Evolutionary conservation across 2,113 vertebrate genomes (phyloP).

Genomic region (zebrafish (Danio rerio)): DNA sequence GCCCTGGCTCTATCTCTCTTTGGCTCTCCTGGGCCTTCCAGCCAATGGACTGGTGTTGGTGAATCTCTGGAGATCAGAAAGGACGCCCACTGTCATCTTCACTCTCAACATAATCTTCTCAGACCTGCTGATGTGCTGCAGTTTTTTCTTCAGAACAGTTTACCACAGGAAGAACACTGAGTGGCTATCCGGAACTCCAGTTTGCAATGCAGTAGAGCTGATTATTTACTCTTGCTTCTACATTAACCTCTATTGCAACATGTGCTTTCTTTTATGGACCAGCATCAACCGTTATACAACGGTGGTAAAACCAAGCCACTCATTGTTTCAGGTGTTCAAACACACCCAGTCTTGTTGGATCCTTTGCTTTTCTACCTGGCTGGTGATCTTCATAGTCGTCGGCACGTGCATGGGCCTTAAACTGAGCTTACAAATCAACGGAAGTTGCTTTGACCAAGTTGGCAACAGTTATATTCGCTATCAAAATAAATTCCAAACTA

Average conservation of each 20-base stretch:
- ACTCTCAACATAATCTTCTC: conserved; percentile 49
- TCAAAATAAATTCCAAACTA: not conserved
- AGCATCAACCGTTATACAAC: conserved; percentile 54
- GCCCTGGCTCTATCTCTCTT: conserved; percentile 51
- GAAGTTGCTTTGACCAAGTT: conserved; percentile 47
- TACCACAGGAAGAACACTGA: not conserved
- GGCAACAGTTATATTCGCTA: not conserved
- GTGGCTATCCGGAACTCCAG: not conserved
- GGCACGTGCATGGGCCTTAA: not conserved
- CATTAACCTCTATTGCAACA: conserved; percentile 55
- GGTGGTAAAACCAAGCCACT: conserved; percentile 28
- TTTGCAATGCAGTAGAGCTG: conserved; percentile 16
- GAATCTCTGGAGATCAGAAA: conserved; percentile 42
- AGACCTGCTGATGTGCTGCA: conserved; percentile 55
- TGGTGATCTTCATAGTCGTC: not conserved
- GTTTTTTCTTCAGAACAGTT: conserved; percentile 47
- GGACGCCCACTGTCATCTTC: conserved; percentile 49
- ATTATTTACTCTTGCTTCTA: conserved; percentile 39
- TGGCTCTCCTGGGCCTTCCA: conserved; percentile 48
- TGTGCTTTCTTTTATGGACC: conserved; percentile 52
- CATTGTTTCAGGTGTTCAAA: conserved; percentile 32
- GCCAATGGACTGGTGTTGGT: conserved; percentile 43
- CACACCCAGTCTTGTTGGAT: not conserved
- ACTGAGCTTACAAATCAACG: not conserved
- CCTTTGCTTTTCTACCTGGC: conserved; percentile 47